These are phyloP conservation scores for Calliphora vicina DNA, from an alignment of 1,140 invertebrate species.

Conservation along the genomic window DNA sequence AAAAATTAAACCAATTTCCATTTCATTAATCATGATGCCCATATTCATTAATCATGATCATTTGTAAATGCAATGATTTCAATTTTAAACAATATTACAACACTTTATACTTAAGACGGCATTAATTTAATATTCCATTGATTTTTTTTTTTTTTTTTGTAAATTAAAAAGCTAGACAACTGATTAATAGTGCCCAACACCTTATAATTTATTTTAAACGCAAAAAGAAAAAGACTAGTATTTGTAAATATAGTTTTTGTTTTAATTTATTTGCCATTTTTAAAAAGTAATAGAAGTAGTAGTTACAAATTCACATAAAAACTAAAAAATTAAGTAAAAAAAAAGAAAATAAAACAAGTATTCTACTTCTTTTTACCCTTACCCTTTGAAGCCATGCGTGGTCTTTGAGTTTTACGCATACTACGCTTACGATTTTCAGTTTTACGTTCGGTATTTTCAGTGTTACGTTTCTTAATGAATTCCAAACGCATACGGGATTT, in stretches of 20 bases:
- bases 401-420: conserved; percentile 56
- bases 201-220: background rate
- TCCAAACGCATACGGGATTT: conserved; percentile 68
- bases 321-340: background rate
- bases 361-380: conserved; percentile 37
- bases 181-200: background rate
- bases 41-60: background rate
- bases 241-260: background rate
- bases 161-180: background rate
- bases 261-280: background rate
- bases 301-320: background rate
- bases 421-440: conserved; percentile 56
- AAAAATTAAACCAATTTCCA: background rate
- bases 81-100: background rate
- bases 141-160: background rate
- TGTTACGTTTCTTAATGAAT: conserved; percentile 53
- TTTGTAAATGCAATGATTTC: background rate
- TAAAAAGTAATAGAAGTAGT: too few species aligned
- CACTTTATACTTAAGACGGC: background rate
- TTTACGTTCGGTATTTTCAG: conserved; percentile 50
- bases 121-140: background rate
- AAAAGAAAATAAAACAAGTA: background rate
- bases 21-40: background rate
- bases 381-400: conserved; percentile 31
- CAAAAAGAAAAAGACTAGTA: background rate